Conservation (phyloP, 2,113 vertebrate species). For the Oxygymnocypris stewartii region DNA sequence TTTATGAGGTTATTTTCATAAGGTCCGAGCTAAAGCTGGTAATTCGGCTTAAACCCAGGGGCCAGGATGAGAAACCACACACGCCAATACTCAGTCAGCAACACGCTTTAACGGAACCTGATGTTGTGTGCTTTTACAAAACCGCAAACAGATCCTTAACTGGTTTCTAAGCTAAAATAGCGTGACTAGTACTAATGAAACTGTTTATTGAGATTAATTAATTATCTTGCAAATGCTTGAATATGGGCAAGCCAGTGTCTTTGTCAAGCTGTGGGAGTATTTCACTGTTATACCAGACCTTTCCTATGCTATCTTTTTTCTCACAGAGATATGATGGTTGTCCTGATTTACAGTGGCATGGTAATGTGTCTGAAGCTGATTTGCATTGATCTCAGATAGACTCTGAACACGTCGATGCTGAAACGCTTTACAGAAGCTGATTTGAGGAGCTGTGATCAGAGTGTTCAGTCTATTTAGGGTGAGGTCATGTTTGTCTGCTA, state of each 20-base stretch:
- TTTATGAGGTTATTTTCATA: constrained; percentile 46
- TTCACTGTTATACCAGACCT: neutral
- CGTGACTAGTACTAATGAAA: too few species aligned
- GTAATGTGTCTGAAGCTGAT: neutral
- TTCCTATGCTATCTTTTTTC: neutral
- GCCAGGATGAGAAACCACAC: constrained; percentile 10
- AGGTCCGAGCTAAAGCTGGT: neutral
- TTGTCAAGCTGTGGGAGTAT: too few species aligned
- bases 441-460: neutral
- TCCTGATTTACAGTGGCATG: neutral
- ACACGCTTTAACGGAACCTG: too few species aligned
- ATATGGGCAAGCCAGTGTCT: too few species aligned
- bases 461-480: neutral
- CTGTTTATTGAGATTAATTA: too few species aligned
- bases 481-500: neutral
- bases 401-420: constrained; percentile 24
- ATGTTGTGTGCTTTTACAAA: neutral
- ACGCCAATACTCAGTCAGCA: too few species aligned
- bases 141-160: too few species aligned
- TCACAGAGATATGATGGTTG: neutral
- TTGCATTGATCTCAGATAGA: neutral
- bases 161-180: too few species aligned
- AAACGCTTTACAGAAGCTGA: neutral
- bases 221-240: too few species aligned
- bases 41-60: constrained; percentile 27